Evolutionary conservation across 2,888 invertebrate species (phyloP), one percentile per base, ranked within the genome.

Genomic region (Halocaridina rubra): DNA sequence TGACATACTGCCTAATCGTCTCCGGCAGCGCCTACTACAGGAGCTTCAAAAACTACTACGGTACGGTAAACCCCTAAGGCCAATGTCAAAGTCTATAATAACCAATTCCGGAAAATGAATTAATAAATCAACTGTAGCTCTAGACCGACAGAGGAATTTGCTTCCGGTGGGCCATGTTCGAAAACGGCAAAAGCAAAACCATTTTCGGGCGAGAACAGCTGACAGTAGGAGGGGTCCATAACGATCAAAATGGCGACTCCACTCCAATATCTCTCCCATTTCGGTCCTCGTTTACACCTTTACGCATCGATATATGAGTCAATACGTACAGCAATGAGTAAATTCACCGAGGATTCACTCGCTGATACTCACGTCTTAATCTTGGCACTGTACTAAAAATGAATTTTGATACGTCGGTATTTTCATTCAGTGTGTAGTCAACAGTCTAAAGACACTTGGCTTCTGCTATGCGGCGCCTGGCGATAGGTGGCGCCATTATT

Each of bases 141-240:
- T n/a, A n/a, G n/a, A n/a, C n/a, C n/a, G n/a, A n/a, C n/a, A n/a
- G n/a, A n/a, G n/a, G n/a, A n/a, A n/a, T n/a, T n/a, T n/a, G n/a
- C n/a, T n/a, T n/a, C n/a, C n/a, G n/a, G n/a, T n/a, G 29, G 22
- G n/a, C 13, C 13, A 2, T 24, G 24, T 22, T 64, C 4, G 24
- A 24, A 24, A 1, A 22, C 13, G 19, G 64, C 19, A 19, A 22
- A 27, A 27, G 24, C 19, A 4, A 3, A 19, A 22, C 22, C 8
- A 27, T n/a, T n/a, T 22, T 13, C 24, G 64, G 39, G 39, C 39
- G 2, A 2, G 64, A 33, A 74, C 84, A 84, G 84, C 84, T 84
- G 84, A 84, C 84, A 84, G 84, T 79, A 84, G 84, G 84, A 84
- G 84, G 84, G 84, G 84, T 84, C 84, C 79, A 22, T 64, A 78